Evolutionary conservation across 2,113 vertebrate species (phyloP).

Genomic region (Alouatta palliata): DNA sequence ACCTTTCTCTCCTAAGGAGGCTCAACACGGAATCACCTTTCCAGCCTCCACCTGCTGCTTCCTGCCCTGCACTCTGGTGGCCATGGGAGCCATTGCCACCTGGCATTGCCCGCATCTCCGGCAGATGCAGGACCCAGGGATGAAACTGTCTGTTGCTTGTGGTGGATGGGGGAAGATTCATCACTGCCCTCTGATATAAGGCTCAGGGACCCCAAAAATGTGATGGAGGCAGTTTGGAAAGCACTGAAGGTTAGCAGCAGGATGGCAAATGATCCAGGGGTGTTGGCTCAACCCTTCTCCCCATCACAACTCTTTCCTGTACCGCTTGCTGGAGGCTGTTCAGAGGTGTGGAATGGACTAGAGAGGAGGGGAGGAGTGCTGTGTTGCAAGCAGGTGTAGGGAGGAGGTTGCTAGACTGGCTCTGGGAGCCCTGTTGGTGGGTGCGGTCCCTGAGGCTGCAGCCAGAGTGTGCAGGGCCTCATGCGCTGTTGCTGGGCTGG

Average conservation of each 20-base stretch:
- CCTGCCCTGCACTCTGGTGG: slow-evolving; percentile 52
- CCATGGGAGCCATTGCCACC: not conserved
- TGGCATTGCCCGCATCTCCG: rapidly evolving
- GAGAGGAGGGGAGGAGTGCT: not conserved
- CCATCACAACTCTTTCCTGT: not conserved
- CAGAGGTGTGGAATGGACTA: not conserved
- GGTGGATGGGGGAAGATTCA: not conserved
- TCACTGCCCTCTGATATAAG: not conserved
- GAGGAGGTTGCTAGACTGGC: not conserved
- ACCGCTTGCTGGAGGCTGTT: not conserved
- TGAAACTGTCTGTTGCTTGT: not conserved
- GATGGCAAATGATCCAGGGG: not conserved
- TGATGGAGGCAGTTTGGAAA: not conserved
- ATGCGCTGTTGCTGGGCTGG: too few species aligned
- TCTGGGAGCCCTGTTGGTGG: not conserved
- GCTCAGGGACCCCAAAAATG: not conserved
- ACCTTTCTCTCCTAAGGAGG: not conserved
- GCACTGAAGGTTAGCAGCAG: not conserved
- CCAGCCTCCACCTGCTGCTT: rapidly evolving
- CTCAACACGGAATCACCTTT: too few species aligned
- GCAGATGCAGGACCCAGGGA: not conserved
- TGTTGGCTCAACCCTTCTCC: not conserved
- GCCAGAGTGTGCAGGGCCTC: not conserved
- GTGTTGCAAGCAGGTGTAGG: rapidly evolving
- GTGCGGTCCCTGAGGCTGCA: not conserved